Base-by-base conservation (phyloP, 2,797 vertebrate species). In the Myotis planiceps region DNA sequence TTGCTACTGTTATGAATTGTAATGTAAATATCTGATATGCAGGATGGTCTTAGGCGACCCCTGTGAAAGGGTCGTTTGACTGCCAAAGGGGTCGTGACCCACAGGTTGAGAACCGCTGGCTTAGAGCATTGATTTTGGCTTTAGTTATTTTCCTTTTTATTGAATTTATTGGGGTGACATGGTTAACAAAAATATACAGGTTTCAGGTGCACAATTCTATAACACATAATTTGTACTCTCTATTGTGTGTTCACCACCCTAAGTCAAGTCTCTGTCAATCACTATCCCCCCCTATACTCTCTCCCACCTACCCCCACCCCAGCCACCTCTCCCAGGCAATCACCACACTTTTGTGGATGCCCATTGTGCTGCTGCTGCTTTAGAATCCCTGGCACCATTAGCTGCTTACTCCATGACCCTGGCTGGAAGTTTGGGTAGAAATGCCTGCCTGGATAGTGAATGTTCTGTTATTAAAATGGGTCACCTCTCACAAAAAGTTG, bases 401-500 rank as follows among this genome's bases (percentile, higher is more conserved):
- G 21, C 27, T 80, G 16, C 32, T 71, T 93, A 29, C 80, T 90
- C n/a, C 21, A 92, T 69, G 58, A 80, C 32, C 21, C 45, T 85
- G 51, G 18, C 37, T 88, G 69, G 37, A 89, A 34, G 21, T 19
- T 78, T 79, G 37, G 21, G 15, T 74, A 32, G 27, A 90, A 75
- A 72, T 76, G 37, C 8, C 25, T 39, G 16, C 47, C 49, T 85
- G 4, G 6, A 74, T 60, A 90, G 37, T 82, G 37, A 86, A 60
- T 74, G 39, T 53, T 96, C 87, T 91, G 49, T 83, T 72, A 69
- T 69, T 49, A 86, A 94, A 79, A 9, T 74, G 81, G 66, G 10
- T 66, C 34, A 75, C 23, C 7, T 74, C 21, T 95, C 66, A 81
- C 25, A 83, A 94, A 88, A 91, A 69, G 90, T 55, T 55, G 45